These are phyloP conservation scores for Natrix natrix DNA, from an alignment of 2,797 vertebrate genomes.

Conservation along the genomic window DNA sequence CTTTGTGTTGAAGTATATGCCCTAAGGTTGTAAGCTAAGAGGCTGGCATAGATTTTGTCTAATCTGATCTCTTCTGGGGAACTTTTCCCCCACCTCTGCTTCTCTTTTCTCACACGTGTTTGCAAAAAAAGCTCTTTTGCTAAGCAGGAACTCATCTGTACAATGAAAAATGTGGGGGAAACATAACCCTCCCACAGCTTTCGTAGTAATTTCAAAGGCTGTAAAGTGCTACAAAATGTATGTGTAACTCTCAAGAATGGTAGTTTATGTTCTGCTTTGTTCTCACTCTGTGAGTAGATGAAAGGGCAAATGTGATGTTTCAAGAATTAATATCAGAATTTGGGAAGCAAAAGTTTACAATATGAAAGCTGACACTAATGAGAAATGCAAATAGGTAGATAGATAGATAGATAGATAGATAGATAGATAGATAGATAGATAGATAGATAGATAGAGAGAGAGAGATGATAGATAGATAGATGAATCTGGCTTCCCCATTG, in stretches of 20 bases:
- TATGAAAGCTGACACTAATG: not conserved
- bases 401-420: too few species aligned
- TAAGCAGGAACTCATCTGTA: not conserved
- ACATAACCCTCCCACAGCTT: slow-evolving; percentile 4
- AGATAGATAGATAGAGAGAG: too few species aligned
- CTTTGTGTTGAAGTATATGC: not conserved
- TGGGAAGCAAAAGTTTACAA: not conserved
- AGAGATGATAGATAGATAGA: too few species aligned
- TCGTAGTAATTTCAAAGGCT: slow-evolving; percentile 7
- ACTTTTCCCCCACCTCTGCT: not conserved
- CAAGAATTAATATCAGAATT: not conserved
- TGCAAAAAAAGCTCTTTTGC: not conserved
- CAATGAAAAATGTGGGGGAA: not conserved
- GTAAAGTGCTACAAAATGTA: not conserved
- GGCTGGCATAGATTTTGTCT: not conserved
- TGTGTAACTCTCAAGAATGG: not conserved
- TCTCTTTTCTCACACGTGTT: not conserved
- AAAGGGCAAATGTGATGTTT: not conserved
- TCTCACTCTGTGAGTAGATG: not conserved
- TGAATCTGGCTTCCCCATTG: too few species aligned
- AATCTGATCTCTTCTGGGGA: not conserved
- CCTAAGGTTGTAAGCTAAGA: not conserved
- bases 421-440: too few species aligned
- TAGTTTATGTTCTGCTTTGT: not conserved
- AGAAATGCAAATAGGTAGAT: not conserved